These are phyloP conservation scores for Coelopa pilipes DNA, from an alignment of 2,888 invertebrate genomes.

Conservation along the genomic window DNA sequence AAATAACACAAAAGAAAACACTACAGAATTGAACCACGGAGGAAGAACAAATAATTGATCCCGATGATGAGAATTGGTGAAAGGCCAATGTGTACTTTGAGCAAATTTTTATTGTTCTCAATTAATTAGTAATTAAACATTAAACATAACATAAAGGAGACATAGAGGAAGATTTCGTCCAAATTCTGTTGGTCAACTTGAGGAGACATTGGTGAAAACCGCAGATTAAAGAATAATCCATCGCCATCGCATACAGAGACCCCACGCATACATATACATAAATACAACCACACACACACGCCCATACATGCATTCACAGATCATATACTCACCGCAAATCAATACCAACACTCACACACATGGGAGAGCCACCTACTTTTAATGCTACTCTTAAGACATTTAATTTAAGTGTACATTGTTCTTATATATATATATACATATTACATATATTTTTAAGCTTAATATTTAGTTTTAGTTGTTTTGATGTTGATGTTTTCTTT, in stretches of 20 bases:
- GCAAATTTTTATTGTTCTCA: slow-evolving; percentile 20
- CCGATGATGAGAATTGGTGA: not conserved
- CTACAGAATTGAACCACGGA: not conserved
- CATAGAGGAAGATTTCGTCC: slow-evolving; percentile 10
- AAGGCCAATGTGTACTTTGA: slow-evolving; percentile 6
- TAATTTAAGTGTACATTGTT: slow-evolving; percentile 28
- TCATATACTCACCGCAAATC: slow-evolving; percentile 5
- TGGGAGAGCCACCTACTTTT: not conserved
- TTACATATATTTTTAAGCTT: not conserved
- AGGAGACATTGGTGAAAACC: not conserved
- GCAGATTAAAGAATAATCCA: too few relatives aligned
- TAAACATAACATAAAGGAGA: slow-evolving; percentile 1
- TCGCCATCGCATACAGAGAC: not conserved
- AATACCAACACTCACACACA: not conserved
- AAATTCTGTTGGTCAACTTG: not conserved
- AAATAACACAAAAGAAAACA: not conserved
- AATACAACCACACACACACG: not conserved
- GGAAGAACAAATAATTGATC: not conserved
- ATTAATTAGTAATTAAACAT: not conserved
- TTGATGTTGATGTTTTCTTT: not conserved
- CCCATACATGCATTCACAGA: slow-evolving; percentile 9
- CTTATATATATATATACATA: not conserved
- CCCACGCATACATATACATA: not conserved
- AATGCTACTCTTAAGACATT: not conserved
- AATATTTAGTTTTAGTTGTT: slow-evolving; percentile 14